Percentiles rank a stretch among this genome's conserved stretches.
phyloP scores from a whole-genome alignment of 2,797 vertebrate species.

The Liparis tanakae region DNA sequence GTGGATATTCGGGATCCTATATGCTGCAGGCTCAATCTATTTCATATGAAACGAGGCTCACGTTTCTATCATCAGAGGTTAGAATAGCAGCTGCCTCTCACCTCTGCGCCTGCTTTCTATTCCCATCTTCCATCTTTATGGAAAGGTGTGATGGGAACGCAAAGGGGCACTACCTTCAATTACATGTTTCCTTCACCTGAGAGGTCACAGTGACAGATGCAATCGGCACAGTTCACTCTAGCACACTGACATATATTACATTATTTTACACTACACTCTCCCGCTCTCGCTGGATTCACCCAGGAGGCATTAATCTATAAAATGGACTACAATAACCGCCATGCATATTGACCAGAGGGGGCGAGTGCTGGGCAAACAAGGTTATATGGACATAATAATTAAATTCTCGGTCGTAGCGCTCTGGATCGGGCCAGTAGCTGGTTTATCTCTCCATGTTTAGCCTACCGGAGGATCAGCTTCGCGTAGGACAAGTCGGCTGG shows the following conservation, averaged over 20 bases:
- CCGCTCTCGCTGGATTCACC: conserved; percentile 28
- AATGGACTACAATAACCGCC: conserved; percentile 65
- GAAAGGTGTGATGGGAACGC: conserved; percentile 46
- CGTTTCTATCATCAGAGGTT: conserved; percentile 38
- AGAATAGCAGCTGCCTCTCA: conserved; percentile 37
- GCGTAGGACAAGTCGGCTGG: conserved; percentile 39
- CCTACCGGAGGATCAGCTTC: conserved; percentile 49
- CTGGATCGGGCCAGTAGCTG: conserved; percentile 48
- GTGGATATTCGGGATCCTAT: neutral
- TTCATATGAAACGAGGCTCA: conserved; percentile 24
- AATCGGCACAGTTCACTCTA: conserved; percentile 50
- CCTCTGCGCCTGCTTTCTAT: conserved; percentile 17
- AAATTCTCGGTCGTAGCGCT: conserved; percentile 39
- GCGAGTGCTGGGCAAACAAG: conserved; percentile 64
- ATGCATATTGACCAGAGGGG: conserved; percentile 63
- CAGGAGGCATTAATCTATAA: conserved; percentile 69
- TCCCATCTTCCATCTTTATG: conserved; percentile 44
- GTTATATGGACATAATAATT: conserved; percentile 67
- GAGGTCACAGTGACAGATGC: conserved; percentile 69
- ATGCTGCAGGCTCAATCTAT: conserved; percentile 16
- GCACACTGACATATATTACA: conserved; percentile 56
- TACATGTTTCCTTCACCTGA: conserved; percentile 64
- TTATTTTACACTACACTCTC: conserved; percentile 5
- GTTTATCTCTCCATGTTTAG: conserved; percentile 37
- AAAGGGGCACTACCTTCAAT: conserved; percentile 43